Conservation (phyloP, 2,113 vertebrate genomes). For the Plestiodon gilberti region DNA sequence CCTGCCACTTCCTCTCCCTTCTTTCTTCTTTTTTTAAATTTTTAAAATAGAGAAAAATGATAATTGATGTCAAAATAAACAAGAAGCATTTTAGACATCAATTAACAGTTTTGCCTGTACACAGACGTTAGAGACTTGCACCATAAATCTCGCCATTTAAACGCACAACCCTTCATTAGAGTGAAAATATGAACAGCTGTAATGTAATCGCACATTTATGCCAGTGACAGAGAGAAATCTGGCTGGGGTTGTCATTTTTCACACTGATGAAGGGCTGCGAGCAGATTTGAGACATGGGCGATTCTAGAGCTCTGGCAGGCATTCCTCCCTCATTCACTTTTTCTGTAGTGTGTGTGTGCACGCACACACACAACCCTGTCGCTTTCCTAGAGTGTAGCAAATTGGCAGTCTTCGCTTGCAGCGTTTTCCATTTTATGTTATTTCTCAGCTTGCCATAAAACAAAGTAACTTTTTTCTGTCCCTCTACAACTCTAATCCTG, state of each 20-base stretch:
- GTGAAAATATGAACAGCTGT: constrained; percentile 82
- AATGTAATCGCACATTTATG: constrained; percentile 80
- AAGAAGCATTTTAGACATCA: constrained; percentile 69
- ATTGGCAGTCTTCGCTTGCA: constrained; percentile 69
- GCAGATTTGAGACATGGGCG: constrained; percentile 53
- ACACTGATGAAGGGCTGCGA: constrained; percentile 70
- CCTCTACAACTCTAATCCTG: constrained; percentile 68
- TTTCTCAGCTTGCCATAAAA: constrained; percentile 66
- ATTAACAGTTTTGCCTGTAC: constrained; percentile 70
- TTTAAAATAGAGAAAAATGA: constrained; percentile 76
- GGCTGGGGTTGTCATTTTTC: constrained; percentile 74
- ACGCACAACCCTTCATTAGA: constrained; percentile 79
- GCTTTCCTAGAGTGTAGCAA: constrained; percentile 66
- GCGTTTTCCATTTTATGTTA: constrained; percentile 67
- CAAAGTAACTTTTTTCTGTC: constrained; percentile 72
- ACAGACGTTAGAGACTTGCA: constrained; percentile 51
- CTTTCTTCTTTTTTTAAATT: constrained; percentile 1
- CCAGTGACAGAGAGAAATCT: constrained; percentile 78
- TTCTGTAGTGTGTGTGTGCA: not conserved
- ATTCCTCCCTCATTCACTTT: constrained; percentile 44
- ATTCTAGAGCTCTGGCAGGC: constrained; percentile 59
- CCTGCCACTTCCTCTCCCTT: constrained; percentile 5
- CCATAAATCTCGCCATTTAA: constrained; percentile 82
- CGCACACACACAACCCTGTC: not conserved
- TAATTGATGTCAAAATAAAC: constrained; percentile 76